Conservation (phyloP, 2,888 invertebrate species). For the Mesoligia furuncula region DNA sequence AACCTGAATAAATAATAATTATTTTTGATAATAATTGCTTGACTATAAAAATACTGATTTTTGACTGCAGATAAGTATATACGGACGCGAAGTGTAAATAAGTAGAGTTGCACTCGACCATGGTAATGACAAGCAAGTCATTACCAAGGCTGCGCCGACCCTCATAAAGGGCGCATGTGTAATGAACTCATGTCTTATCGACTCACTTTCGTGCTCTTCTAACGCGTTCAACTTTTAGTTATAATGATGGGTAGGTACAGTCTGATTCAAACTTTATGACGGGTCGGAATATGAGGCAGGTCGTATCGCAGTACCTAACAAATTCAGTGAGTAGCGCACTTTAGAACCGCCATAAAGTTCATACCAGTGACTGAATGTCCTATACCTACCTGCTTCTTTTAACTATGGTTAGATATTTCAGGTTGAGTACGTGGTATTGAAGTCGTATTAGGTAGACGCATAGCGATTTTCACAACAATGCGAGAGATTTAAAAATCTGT, state of each 20-base stretch:
- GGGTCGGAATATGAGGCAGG: not conserved
- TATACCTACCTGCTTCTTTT: not conserved
- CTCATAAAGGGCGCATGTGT: conserved; percentile 24
- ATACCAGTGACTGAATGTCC: not conserved
- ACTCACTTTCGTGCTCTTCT: conserved; percentile 21
- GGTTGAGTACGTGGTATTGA: not conserved
- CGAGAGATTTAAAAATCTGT: not conserved
- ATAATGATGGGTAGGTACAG: not conserved
- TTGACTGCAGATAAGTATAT: not conserved
- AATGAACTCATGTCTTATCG: not conserved
- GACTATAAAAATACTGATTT: not conserved
- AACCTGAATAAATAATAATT: not conserved
- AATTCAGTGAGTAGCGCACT: not conserved
- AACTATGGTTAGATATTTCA: not conserved
- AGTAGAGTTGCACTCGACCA: conserved; percentile 3
- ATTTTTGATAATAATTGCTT: not conserved
- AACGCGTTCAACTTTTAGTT: conserved; percentile 3
- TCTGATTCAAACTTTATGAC: not conserved
- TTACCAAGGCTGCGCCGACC: conserved; percentile 41
- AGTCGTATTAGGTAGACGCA: not conserved
- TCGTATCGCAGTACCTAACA: not conserved
- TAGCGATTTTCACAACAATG: not conserved
- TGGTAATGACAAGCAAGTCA: conserved; percentile 36
- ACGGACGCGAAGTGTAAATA: not conserved
- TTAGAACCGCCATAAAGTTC: not conserved